A percentile compares a stretch with the other conserved stretches of the same genome.
phyloP scores from a whole-genome alignment of 1,140 invertebrate species.

The Papilio helenus region DNA sequence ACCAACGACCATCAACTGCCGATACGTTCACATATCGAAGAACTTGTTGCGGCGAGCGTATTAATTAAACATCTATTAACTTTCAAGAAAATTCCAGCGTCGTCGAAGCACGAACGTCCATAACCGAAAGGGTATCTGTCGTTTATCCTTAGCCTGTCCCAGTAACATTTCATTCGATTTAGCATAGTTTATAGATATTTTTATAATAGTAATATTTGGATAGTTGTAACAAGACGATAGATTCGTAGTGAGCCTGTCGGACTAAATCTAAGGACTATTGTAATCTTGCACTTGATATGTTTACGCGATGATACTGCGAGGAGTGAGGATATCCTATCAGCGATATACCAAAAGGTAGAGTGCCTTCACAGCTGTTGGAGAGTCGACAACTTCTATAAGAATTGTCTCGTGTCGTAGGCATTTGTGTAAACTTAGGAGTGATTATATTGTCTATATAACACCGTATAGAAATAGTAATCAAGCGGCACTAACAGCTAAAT shows the following conservation, averaged over 20 bases:
- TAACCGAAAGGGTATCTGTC: slow-evolving; percentile 73
- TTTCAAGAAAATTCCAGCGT: slow-evolving; percentile 66
- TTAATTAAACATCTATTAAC: slow-evolving; percentile 50
- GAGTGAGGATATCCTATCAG: slow-evolving; percentile 80
- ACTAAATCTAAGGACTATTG: slow-evolving; percentile 64
- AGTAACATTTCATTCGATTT: slow-evolving; percentile 74
- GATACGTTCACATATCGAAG: slow-evolving; percentile 45
- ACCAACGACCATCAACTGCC: slow-evolving; percentile 45
- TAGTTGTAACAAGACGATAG: slow-evolving; percentile 59
- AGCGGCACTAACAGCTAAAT: slow-evolving; percentile 74
- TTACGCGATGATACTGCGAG: slow-evolving; percentile 74
- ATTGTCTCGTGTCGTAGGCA: slow-evolving; percentile 61
- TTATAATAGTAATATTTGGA: slow-evolving; percentile 80
- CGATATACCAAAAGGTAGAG: slow-evolving; percentile 82
- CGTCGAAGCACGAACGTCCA: slow-evolving; percentile 62
- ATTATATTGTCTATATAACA: slow-evolving; percentile 82
- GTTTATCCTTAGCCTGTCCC: slow-evolving; percentile 80
- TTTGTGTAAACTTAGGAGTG: slow-evolving; percentile 63
- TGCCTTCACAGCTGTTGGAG: slow-evolving; percentile 76
- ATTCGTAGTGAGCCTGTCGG: slow-evolving; percentile 44
- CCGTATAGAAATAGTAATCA: slow-evolving; percentile 83
- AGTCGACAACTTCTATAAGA: slow-evolving; percentile 65
- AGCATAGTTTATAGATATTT: slow-evolving; percentile 81
- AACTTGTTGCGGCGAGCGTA: slow-evolving; percentile 45
- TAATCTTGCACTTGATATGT: slow-evolving; percentile 74